Conservation (phyloP, 2,113 vertebrate genomes). For the Mastomys coucha region DNA sequence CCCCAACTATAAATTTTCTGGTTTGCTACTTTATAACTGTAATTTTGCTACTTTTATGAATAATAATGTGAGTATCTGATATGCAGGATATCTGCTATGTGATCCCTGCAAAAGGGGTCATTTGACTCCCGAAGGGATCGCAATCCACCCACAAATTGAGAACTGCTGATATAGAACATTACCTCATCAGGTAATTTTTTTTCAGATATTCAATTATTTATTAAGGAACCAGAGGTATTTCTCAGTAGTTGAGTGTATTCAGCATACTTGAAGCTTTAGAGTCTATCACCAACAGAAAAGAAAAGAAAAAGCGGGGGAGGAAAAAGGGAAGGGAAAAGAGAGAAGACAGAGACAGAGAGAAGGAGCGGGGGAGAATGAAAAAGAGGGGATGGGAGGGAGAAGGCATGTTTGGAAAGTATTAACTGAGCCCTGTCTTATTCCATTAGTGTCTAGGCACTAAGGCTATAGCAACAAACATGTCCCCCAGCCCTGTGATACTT, state of each 20-base stretch:
- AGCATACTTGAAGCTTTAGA: background rate
- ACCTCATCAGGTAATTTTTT: background rate
- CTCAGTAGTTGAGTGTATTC: background rate
- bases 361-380: no score
- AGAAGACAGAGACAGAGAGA: background rate
- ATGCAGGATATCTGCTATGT: background rate
- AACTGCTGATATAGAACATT: background rate
- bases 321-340: background rate
- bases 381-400: background rate
- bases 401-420: background rate
- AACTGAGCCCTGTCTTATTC: background rate
- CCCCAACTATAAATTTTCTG: background rate
- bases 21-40: background rate
- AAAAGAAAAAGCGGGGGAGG: fast-evolving
- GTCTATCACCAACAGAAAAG: background rate
- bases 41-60: background rate
- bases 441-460: background rate
- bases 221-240: background rate
- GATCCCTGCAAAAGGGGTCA: background rate
- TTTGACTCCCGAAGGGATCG: background rate
- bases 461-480: background rate
- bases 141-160: background rate
- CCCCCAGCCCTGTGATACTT: background rate
- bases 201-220: background rate
- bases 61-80: background rate